Conservation (phyloP, 2,113 vertebrate species). For the Daphoenositta chrysoptera region DNA sequence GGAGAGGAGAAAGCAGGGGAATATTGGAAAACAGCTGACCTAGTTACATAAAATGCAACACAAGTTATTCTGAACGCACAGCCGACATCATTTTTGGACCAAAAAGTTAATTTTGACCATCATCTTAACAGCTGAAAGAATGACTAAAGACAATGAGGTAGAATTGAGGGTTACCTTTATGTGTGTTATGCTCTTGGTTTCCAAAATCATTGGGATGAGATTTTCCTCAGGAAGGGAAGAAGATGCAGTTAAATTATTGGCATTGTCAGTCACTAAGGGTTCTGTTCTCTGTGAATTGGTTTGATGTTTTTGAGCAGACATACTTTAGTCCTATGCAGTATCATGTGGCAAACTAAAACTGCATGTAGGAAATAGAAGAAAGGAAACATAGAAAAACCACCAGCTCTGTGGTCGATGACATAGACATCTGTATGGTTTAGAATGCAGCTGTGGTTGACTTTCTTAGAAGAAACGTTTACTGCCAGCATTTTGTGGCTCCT, state of each 20-base stretch:
- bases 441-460: conserved; percentile 13
- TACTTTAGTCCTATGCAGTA: neutral
- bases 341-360: neutral
- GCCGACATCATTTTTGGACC: neutral
- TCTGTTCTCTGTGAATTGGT: neutral
- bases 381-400: neutral
- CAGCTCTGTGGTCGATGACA: neutral
- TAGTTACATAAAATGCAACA: neutral
- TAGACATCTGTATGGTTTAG: neutral
- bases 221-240: neutral
- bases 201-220: neutral
- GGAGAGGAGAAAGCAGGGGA: neutral
- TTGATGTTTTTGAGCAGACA: neutral
- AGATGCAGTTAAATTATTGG: neutral
- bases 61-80: neutral
- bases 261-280: neutral
- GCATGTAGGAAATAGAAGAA: neutral
- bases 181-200: neutral
- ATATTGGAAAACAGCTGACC: neutral
- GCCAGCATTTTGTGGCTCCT: neutral
- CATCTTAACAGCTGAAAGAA: neutral
- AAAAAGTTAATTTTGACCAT: neutral
- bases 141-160: neutral
- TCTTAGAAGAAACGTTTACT: conserved; percentile 20
- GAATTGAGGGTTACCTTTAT: neutral